phyloP scores from a whole-genome alignment of 2,113 vertebrate genomes.

The Chaenocephalus aceratus region DNA sequence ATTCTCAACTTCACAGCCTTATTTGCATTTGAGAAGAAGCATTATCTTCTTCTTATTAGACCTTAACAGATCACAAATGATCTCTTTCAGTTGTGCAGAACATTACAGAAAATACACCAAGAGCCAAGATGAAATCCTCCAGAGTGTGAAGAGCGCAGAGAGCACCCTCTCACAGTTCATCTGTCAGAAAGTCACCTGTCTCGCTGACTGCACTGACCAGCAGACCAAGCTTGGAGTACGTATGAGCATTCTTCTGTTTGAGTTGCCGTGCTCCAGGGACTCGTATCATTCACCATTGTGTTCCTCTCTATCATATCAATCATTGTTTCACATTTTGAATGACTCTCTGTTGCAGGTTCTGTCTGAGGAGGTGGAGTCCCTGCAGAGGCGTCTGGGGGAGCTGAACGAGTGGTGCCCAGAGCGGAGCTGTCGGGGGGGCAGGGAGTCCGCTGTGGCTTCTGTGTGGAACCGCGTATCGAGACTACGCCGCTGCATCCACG shows the following conservation, averaged over 20 bases:
- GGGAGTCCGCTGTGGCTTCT: conserved; percentile 52
- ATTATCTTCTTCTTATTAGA: neutral
- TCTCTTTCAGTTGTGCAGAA: conserved; percentile 85
- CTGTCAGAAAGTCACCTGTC: conserved; percentile 80
- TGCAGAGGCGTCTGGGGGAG: conserved; percentile 59
- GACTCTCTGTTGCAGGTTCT: conserved; percentile 65
- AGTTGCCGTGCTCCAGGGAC: neutral
- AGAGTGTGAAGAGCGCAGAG: conserved; percentile 76
- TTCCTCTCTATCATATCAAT: too few relatives aligned
- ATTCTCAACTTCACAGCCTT: neutral
- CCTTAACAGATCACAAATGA: neutral
- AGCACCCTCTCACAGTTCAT: conserved; percentile 75
- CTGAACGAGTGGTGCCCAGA: conserved; percentile 79
- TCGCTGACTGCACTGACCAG: conserved; percentile 85
- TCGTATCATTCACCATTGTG: neutral
- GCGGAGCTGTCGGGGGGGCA: conserved; percentile 69
- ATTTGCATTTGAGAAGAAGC: neutral
- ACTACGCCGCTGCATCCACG: conserved; percentile 74
- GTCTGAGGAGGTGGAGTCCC: conserved; percentile 58
- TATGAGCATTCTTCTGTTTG: neutral
- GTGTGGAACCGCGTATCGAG: conserved; percentile 83
- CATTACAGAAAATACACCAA: conserved; percentile 77
- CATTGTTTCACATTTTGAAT: neutral
- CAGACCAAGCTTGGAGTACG: conserved; percentile 82
- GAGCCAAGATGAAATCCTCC: conserved; percentile 79